Evolutionary conservation across 2,888 invertebrate species (phyloP).

Genomic region (Panopea generosa): DNA sequence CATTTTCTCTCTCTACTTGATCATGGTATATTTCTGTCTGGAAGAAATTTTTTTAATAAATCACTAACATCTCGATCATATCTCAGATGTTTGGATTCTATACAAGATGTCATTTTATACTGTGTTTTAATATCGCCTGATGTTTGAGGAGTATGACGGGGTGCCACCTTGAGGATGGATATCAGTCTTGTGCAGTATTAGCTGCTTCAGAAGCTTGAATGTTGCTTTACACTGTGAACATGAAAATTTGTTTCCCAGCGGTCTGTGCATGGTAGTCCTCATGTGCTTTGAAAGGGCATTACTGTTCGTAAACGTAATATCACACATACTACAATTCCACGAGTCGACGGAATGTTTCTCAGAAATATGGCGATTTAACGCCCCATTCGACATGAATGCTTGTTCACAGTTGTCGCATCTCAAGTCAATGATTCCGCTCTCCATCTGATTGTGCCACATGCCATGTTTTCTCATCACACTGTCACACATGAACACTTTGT

Average conservation of each 20-base stretch:
- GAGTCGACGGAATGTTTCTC: conserved; percentile 37
- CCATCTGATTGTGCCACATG: conserved; percentile 39
- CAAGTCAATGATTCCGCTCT: conserved; percentile 17
- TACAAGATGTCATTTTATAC: too few relatives aligned
- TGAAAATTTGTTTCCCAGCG: conserved; percentile 26
- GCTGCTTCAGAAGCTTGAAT: neutral
- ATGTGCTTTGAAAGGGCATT: conserved; percentile 26
- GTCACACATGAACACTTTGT: conserved; percentile 35
- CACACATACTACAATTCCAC: conserved; percentile 47
- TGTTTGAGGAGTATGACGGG: too few relatives aligned
- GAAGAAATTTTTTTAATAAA: too few relatives aligned
- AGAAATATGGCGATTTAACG: conserved; percentile 15
- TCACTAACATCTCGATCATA: too few relatives aligned
- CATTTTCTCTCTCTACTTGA: too few relatives aligned
- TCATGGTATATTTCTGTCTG: too few relatives aligned
- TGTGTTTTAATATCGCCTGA: too few relatives aligned
- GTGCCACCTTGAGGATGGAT: neutral
- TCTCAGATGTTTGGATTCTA: too few relatives aligned
- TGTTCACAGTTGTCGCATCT: conserved; percentile 52
- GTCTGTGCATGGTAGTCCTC: conserved; percentile 9
- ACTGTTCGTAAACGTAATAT: conserved; percentile 32
- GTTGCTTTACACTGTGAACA: conserved; percentile 39
- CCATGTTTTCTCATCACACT: conserved; percentile 43
- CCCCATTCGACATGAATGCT: conserved; percentile 15
- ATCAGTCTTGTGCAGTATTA: neutral